Base-by-base conservation (phyloP, 2,113 vertebrate species). In the Salvelinus alpinus region DNA sequence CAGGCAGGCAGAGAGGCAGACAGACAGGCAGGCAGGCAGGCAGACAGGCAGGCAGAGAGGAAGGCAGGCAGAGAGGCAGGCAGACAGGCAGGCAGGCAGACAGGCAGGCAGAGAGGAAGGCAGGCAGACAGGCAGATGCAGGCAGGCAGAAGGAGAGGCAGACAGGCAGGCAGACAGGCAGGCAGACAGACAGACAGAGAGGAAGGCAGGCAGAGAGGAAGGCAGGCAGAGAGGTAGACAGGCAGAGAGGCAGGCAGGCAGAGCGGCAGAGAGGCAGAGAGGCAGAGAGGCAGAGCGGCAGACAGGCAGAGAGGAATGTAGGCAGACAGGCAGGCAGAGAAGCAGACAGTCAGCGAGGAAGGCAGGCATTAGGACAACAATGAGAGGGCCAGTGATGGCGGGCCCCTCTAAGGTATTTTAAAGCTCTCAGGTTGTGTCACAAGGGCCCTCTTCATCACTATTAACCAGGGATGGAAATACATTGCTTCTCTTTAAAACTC, bases 401-500 rank as follows among this genome's bases (percentile, higher is more conserved):
- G 80, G 76, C 75, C 81, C 84, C 85, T 87, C 83, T 84, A 71
- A 70, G 79, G 88, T 86, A 86, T 90, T 88, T 89, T 84, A 85
- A 90, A 67, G 87, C 86, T 88, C 90, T 90, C 85, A 86, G 85
- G 87, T 90, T 82, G 80, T 86, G 86, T 70, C 85, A 90, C 85
- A 86, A 91, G 85, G 85, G 86, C 88, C 90, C 86, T 88, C 91
- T 92, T 89, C 89, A 90, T 73, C 12, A 65, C 80, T 81, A 83
- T 87, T 88, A 90, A 82, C 81, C 81, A 68, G 82, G 87, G 86
- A 90, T 80, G 82, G 87, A 89, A 91, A 90, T 82, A 88, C 82
- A 84, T 88, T 73, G 85, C 85, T 83, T 88, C 85, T 90, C 87
- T 90, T 85, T 88, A 90, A 91, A 91, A 91, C 89, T 87, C 82